These are phyloP conservation scores for Scaptomyza montana DNA, from an alignment of 1,140 invertebrate genomes.

Conservation along the genomic window DNA sequence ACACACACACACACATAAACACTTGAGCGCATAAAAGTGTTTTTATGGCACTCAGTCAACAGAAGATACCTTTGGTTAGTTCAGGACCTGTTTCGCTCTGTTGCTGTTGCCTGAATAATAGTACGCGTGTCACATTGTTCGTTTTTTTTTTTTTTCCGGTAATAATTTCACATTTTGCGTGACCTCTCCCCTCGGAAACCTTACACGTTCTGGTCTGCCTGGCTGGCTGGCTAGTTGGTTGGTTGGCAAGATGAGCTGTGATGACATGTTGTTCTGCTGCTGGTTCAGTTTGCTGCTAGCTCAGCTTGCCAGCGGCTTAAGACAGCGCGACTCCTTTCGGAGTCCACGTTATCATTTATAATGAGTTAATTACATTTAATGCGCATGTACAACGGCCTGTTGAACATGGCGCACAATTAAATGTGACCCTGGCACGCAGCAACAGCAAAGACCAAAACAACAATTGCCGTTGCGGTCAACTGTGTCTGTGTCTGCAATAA, in stretches of 20 bases:
- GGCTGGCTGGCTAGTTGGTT: constrained; percentile 32
- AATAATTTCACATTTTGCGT: constrained; percentile 74
- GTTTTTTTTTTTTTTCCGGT: constrained; percentile 54
- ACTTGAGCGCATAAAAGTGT: constrained; percentile 73
- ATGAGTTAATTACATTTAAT: constrained; percentile 82
- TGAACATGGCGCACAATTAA: constrained; percentile 77
- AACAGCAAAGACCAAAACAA: constrained; percentile 38
- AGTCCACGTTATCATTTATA: constrained; percentile 77
- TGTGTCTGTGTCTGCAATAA: constrained; percentile 18
- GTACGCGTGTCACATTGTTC: constrained; percentile 70
- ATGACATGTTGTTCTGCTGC: constrained; percentile 48
- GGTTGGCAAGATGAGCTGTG: constrained; percentile 68
- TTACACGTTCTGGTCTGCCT: constrained; percentile 55
- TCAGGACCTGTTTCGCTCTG: background rate
- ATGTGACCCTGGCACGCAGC: constrained; percentile 68
- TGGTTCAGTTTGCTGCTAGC: background rate
- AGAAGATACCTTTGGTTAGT: constrained; percentile 16
- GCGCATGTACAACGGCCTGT: constrained; percentile 80
- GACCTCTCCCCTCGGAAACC: constrained; percentile 51
- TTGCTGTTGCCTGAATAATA: constrained; percentile 55
- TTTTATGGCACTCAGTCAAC: constrained; percentile 53
- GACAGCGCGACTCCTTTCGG: constrained; percentile 54
- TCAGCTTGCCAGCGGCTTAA: constrained; percentile 40
- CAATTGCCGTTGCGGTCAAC: constrained; percentile 55
- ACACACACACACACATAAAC: too few species aligned